Evolutionary conservation across 2,113 vertebrate species (phyloP), one percentile per base, ranked within the genome.

Genomic region (Eupsittula cactorum): DNA sequence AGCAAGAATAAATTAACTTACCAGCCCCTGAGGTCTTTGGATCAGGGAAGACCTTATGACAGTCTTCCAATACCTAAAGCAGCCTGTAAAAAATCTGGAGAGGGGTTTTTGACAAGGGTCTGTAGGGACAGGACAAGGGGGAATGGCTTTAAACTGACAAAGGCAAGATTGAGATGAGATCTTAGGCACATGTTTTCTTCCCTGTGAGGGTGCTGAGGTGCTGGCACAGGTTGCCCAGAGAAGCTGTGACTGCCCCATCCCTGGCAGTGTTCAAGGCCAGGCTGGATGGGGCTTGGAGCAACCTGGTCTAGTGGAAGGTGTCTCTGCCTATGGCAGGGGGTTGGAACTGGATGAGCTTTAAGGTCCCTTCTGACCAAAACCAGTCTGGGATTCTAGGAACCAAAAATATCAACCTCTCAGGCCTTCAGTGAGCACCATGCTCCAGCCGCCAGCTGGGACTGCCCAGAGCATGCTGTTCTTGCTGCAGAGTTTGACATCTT

Each of bases 381-480:
- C 20, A 23, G 33, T n/a, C 55, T 59, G 9, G 13, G 57, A 59
- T 59, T 59, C 57, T 35, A 5, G 42, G 35, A 46, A 71, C 31
- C 29, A 25, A 20, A 52, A 55, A 27, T 9, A 5, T 8, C 18
- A 31, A 33, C 28, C 19, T 46, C 37, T 15, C 15, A 18, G 47
- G 31, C 31, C 53, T 71, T 35, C 3, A 6, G 31, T 1, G 1
- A 49, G 52, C 31, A 21, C 28, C 1, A 3, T 8, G 33, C 42
- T 47, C 5, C 49, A 20, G 20, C 15, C 3, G 14, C 41, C 49
- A 24, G 18, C 31, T 1, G 2, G 37, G 57, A 28, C 13, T 21
- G 47, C 62, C 8, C 1, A 3, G 35, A 4, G 7, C 11, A 17
- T 1, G 13, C 28, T 14, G 37, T 0, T 10, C 39, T 27, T 14